Evolutionary conservation across 2,797 vertebrate species (phyloP), one percentile per base, ranked within the genome.

Genomic region (Phylloscopus collybita): DNA sequence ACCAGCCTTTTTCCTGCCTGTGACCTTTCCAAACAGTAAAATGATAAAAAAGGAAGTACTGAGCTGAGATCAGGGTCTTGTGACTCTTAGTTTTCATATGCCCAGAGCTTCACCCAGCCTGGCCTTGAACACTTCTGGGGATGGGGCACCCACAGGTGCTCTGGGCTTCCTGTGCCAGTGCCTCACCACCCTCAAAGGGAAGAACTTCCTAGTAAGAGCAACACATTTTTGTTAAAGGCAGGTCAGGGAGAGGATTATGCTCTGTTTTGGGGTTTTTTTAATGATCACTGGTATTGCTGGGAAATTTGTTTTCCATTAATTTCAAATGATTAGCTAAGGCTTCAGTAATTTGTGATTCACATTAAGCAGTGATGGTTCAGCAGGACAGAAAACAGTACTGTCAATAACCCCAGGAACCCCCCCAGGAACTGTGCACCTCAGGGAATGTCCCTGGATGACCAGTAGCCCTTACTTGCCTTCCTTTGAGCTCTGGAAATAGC

Each of bases 361-460:
- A 57, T 64, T 71, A 61, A 47, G 32, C 26, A 54, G 80, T 5
- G 26, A n/a, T 22, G 49, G 57, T 7, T 61, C 23, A 75, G 60
- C 51, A 69, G 80, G 42, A 47, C 59, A 71, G 62, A n/a, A 74
- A 51, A n/a, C 23, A 40, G 13, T 1, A 5, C 9, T 0, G 11
- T 6, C 29, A 54, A 0, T 17, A 54, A 29, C 15, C 57, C 8
- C n/a, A n/a, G n/a, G n/a, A n/a, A n/a, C 5, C 30, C 22, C 22
- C 25, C 16, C 34, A 61, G 6, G 34, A 51, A 69, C 2, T 38
- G 7, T 5, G 54, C 26, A 12, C 20, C 22, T n/a, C 59, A 11
- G 25, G 5, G 21, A 25, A 32, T 6, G 13, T 40, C 17, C 27
- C 26, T 57, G 38, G 20, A 11, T 10, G 8, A 60, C 6, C 6